Conservation (phyloP, 2,797 vertebrate species). For the Enteromius argenteus region DNA sequence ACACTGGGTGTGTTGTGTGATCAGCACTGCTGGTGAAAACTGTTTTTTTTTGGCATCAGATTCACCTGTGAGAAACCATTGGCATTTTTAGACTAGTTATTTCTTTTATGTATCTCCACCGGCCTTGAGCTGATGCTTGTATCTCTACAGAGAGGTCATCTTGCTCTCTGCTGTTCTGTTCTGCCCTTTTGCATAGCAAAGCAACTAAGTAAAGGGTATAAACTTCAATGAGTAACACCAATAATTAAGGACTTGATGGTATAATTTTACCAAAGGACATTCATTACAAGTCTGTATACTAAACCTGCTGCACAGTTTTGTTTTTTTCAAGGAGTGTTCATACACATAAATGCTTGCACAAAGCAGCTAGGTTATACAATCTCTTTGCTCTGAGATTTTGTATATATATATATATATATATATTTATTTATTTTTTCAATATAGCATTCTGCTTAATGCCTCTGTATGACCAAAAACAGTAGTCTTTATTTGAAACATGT, state of each 20-base stretch:
- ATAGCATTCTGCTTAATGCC: neutral
- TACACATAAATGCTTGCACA: neutral
- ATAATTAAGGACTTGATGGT: constrained; percentile 14
- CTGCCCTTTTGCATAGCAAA: neutral
- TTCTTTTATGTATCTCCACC: neutral
- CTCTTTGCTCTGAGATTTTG: neutral
- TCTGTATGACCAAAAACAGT: neutral
- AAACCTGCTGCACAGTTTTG: neutral
- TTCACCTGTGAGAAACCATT: constrained; percentile 13
- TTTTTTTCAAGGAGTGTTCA: neutral
- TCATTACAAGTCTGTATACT: constrained; percentile 23
- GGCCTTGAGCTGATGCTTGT: constrained; percentile 1
- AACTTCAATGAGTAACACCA: constrained; percentile 9
- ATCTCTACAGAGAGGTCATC: constrained; percentile 24
- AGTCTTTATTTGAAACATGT: neutral
- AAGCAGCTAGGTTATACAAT: neutral
- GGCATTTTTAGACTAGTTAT: constrained; percentile 20
- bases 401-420: neutral
- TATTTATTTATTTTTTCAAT: neutral
- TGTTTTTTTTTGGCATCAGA: neutral
- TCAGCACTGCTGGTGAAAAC: neutral
- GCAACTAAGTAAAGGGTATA: constrained; percentile 28
- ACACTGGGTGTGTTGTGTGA: constrained; percentile 25
- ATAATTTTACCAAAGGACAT: constrained; percentile 30
- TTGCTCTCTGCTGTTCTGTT: constrained; percentile 10